These are phyloP conservation scores for Eueides isabella DNA, from an alignment of 1,140 invertebrate genomes.

Conservation along the genomic window DNA sequence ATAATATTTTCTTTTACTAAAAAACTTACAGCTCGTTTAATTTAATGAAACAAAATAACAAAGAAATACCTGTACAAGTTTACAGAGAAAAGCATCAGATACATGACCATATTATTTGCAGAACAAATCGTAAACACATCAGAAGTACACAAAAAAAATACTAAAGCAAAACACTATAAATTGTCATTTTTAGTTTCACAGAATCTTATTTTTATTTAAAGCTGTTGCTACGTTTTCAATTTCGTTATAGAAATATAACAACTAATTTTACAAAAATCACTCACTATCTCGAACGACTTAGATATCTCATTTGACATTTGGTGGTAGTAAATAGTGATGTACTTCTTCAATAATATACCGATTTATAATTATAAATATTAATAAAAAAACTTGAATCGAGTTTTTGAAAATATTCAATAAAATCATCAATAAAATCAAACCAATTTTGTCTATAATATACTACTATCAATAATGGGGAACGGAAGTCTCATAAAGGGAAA, in stretches of 20 bases:
- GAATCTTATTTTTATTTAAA: not conserved
- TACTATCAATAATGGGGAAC: too few species aligned
- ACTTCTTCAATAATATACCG: too few species aligned
- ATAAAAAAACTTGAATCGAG: too few species aligned
- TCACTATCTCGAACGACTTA: constrained; percentile 10
- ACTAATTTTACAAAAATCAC: constrained; percentile 1
- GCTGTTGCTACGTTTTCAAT: not conserved
- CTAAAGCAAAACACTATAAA: not conserved
- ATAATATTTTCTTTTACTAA: not conserved
- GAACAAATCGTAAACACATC: constrained; percentile 70
- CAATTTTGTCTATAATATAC: too few species aligned
- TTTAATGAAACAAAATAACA: not conserved
- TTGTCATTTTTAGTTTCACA: not conserved
- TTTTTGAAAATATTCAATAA: too few species aligned
- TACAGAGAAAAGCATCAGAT: constrained; percentile 8
- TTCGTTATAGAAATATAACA: not conserved
- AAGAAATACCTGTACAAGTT: not conserved
- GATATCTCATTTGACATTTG: constrained; percentile 10
- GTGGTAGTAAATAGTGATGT: not conserved
- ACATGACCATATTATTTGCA: constrained; percentile 58
- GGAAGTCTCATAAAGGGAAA: too few species aligned
- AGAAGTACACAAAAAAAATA: constrained; percentile 46
- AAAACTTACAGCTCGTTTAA: not conserved
- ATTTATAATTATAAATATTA: not conserved
- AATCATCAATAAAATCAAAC: too few species aligned